These are phyloP conservation scores for Sorex araneus DNA, from an alignment of 2,113 vertebrate genomes.

Conservation along the genomic window DNA sequence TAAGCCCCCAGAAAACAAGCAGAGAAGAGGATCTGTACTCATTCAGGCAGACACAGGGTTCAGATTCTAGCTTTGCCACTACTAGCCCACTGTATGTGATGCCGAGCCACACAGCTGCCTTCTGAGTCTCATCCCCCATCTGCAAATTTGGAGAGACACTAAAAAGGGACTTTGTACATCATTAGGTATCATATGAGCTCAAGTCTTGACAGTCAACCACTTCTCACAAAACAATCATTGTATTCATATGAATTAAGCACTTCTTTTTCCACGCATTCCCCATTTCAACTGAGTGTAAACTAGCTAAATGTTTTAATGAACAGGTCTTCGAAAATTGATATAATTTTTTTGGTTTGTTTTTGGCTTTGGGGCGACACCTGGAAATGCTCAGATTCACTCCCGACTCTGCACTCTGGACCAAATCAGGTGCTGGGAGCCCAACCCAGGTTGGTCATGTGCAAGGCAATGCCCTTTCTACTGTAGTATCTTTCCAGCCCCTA, in stretches of 20 bases:
- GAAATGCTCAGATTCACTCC: too few relatives aligned
- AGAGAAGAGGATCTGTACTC: neutral
- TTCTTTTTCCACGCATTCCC: neutral
- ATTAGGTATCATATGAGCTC: neutral
- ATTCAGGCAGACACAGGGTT: neutral
- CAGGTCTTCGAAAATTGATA: neutral
- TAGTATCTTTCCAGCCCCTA: too few relatives aligned
- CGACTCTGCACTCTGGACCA: too few relatives aligned
- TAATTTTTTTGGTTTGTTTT: too few relatives aligned
- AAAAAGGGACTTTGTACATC: neutral
- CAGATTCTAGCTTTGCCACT: neutral
- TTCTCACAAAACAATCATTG: neutral
- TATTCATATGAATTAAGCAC: neutral
- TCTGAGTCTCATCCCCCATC: neutral
- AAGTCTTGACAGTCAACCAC: neutral
- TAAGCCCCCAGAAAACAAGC: neutral
- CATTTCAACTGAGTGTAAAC: slow-evolving; percentile 29
- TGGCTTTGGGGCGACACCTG: too few relatives aligned
- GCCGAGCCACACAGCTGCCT: too few relatives aligned
- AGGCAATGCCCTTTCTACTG: too few relatives aligned
- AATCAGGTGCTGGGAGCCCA: too few relatives aligned
- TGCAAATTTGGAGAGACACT: neutral
- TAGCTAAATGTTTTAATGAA: slow-evolving; percentile 21
- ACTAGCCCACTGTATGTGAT: neutral
- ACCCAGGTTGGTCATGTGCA: too few relatives aligned